Conservation (phyloP, 2,797 vertebrate genomes). For the Schizopygopsis malacanthus region DNA sequence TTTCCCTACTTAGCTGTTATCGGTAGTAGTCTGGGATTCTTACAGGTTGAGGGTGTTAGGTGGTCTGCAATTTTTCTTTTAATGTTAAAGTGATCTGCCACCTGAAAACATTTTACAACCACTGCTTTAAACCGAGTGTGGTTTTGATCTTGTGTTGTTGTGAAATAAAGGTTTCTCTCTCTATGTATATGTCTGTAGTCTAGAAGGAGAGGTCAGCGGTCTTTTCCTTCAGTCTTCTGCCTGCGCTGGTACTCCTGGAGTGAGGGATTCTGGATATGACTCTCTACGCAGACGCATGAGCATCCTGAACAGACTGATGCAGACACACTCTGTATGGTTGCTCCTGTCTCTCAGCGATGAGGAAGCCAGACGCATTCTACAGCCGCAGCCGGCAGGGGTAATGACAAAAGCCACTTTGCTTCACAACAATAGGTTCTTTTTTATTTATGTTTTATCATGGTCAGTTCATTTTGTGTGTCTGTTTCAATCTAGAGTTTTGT, state of each 20-base stretch:
- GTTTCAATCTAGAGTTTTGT: constrained; percentile 82
- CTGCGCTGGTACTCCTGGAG: constrained; percentile 69
- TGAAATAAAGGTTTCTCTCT: background rate
- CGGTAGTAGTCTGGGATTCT: background rate
- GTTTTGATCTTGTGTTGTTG: background rate
- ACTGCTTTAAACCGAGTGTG: background rate
- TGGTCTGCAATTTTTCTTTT: background rate
- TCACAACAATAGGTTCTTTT: background rate
- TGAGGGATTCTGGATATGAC: constrained; percentile 91
- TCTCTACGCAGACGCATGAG: constrained; percentile 88
- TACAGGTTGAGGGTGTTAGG: background rate
- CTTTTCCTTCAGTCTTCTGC: constrained; percentile 76
- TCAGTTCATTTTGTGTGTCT: background rate
- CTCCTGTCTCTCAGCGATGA: constrained; percentile 85
- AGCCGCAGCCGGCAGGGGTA: constrained; percentile 86
- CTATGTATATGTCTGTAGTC: constrained; percentile 63
- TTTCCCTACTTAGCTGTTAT: background rate
- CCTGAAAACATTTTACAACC: background rate
- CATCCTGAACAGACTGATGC: constrained; percentile 88
- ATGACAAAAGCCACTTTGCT: constrained; percentile 59
- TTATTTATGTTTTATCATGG: background rate
- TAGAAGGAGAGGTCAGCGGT: constrained; percentile 83
- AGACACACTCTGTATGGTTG: constrained; percentile 91
- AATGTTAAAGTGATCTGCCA: background rate
- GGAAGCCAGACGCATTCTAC: constrained; percentile 80